These are phyloP conservation scores for Cyclura pinguis DNA, from an alignment of 2,797 vertebrate genomes.

Conservation along the genomic window DNA sequence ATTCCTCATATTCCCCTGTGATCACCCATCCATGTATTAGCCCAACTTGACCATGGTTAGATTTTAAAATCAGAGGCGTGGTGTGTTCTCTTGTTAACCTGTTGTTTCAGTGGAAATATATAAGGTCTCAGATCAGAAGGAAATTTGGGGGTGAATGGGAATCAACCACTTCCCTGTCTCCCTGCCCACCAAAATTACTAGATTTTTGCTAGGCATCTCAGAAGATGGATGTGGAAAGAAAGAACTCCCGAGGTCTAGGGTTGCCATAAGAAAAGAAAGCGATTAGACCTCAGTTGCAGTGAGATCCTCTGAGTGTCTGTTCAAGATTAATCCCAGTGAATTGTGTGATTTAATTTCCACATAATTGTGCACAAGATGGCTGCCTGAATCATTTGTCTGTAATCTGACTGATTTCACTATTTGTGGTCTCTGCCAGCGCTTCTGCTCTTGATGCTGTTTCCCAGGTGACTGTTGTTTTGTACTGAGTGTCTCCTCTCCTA, in stretches of 20 bases:
- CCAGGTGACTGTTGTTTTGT: rapidly evolving
- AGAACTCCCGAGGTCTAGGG: not conserved
- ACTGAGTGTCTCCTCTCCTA: not conserved
- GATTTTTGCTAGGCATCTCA: no score
- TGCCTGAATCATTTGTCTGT: not conserved
- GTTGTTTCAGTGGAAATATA: not conserved
- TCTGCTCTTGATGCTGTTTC: not conserved
- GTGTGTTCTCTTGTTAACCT: not conserved
- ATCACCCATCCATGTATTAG: no score
- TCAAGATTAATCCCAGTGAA: not conserved
- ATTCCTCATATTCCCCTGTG: no score
- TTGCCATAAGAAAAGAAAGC: not conserved
- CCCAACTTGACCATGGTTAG: no score
- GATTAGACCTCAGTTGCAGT: no score
- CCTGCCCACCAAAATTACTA: not conserved
- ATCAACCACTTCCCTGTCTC: not conserved
- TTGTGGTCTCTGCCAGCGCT: not conserved
- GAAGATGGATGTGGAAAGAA: not conserved
- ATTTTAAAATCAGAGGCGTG: no score
- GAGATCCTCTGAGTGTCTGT: no score
- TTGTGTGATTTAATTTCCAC: not conserved
- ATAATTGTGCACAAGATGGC: not conserved
- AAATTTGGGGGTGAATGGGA: not conserved
- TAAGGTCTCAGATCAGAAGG: no score
- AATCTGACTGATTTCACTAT: not conserved